These are phyloP conservation scores for Eurytoma adleriae DNA, from an alignment of 2,888 invertebrate species.

Conservation along the genomic window DNA sequence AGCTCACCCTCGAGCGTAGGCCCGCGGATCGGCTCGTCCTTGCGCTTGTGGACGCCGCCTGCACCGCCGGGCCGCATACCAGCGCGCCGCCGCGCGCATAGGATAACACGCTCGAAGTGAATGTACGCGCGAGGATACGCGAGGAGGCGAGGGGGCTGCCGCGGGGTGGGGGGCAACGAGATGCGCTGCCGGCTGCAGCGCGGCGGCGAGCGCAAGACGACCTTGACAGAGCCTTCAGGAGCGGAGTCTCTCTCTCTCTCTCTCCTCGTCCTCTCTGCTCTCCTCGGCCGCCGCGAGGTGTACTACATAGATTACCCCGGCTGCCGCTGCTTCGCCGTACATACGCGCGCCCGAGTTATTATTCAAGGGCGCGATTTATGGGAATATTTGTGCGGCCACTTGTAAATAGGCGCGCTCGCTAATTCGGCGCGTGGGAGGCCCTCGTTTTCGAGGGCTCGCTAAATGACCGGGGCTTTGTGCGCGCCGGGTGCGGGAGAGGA, in stretches of 20 bases:
- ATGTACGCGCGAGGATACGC: slow-evolving; percentile 29
- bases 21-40: too few relatives aligned
- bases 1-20: neutral
- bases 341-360: slow-evolving; percentile 35
- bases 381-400: slow-evolving; percentile 49
- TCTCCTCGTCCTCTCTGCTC: slow-evolving; percentile 18
- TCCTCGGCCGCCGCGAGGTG: slow-evolving; percentile 40
- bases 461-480: neutral
- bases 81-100: neutral
- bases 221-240: slow-evolving; percentile 58
- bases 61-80: too few relatives aligned
- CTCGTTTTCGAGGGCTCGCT: slow-evolving; percentile 2
- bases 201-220: slow-evolving; percentile 48
- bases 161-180: neutral
- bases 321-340: neutral
- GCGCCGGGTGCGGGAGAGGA: neutral
- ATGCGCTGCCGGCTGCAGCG: slow-evolving; percentile 3
- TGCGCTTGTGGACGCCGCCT: too few relatives aligned
- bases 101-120: slow-evolving; percentile 35
- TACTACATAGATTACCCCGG: slow-evolving; percentile 56
- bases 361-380: slow-evolving; percentile 58
- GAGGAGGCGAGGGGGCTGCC: too few relatives aligned
- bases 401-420: slow-evolving; percentile 52
- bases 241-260: slow-evolving; percentile 54
- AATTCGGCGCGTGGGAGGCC: slow-evolving; percentile 28